Evolutionary conservation across 2,888 invertebrate species (phyloP).

Genomic region (Xiphydria camelus): DNA sequence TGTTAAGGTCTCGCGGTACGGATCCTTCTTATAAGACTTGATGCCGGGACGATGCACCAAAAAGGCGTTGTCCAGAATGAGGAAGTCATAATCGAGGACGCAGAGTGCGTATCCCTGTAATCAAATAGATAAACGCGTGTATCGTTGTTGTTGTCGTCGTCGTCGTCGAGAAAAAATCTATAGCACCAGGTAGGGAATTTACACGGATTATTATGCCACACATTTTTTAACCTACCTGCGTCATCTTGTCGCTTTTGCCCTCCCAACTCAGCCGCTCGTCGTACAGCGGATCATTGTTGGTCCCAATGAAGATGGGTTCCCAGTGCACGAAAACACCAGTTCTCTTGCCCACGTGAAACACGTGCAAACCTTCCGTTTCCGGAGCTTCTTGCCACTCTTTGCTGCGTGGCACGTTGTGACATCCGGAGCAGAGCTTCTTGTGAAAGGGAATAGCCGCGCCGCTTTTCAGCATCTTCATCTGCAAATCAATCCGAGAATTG

Average conservation of each 20-base stretch:
- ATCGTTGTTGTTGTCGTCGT: too few species aligned
- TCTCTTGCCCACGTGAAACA: constrained; percentile 84
- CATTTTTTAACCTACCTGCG: constrained; percentile 75
- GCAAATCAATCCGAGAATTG: too few species aligned
- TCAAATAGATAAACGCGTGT: too few species aligned
- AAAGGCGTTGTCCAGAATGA: constrained; percentile 92
- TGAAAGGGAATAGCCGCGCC: constrained; percentile 89
- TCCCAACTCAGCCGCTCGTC: constrained; percentile 94
- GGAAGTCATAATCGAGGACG: constrained; percentile 88
- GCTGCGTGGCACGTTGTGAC: constrained; percentile 84
- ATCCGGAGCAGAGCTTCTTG: constrained; percentile 84
- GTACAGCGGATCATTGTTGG: constrained; percentile 84
- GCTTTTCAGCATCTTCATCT: constrained; percentile 71
- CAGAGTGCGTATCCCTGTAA: constrained; percentile 86
- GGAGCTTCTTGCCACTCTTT: constrained; percentile 81
- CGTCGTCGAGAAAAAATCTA: too few species aligned
- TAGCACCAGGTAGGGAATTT: too few species aligned
- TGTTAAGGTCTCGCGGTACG: constrained; percentile 74
- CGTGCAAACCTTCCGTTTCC: constrained; percentile 73
- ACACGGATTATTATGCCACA: too few species aligned
- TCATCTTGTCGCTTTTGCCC: constrained; percentile 94
- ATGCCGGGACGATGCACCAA: constrained; percentile 91
- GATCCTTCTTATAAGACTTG: constrained; percentile 79
- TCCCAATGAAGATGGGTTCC: constrained; percentile 94
- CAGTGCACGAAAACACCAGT: constrained; percentile 79